Evolutionary conservation across 2,888 invertebrate genomes (phyloP).

Genomic region (Machimus atricapillus): DNA sequence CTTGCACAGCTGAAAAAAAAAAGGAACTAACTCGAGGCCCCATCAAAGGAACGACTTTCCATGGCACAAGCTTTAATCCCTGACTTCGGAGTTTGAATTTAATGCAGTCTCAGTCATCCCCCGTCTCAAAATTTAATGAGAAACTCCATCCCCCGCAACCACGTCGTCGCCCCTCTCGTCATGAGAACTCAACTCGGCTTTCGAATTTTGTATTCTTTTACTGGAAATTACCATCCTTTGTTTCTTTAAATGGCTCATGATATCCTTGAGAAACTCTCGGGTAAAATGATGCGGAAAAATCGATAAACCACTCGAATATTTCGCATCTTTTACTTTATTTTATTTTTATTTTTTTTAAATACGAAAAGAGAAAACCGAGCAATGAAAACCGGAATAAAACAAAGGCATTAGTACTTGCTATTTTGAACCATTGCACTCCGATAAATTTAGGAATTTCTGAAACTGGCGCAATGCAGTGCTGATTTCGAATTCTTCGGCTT

Average conservation of each 20-base stretch:
- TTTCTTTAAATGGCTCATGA: constrained; percentile 31
- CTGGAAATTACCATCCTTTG: constrained; percentile 34
- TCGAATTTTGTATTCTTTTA: neutral
- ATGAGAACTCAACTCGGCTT: neutral
- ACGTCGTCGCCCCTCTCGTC: neutral
- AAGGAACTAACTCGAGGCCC: neutral
- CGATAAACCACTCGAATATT: neutral
- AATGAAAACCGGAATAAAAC: neutral
- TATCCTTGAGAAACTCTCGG: constrained; percentile 19
- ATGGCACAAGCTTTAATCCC: constrained; percentile 9
- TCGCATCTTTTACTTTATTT: constrained; percentile 7
- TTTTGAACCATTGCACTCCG: neutral
- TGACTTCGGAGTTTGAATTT: constrained; percentile 18
- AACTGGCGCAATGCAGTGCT: neutral
- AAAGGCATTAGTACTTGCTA: neutral
- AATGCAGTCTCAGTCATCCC: neutral
- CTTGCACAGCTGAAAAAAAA: neutral
- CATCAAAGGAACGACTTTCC: neutral
- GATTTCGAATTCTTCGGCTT: neutral
- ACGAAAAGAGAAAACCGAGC: neutral
- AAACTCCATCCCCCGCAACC: neutral
- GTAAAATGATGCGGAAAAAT: constrained; percentile 20
- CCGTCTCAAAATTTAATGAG: constrained; percentile 5
- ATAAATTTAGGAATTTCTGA: neutral
- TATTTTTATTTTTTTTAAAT: neutral